Percentiles rank a stretch among this genome's conserved stretches.
Evolutionary conservation across 2,888 invertebrate species (phyloP).

Genomic region (Tromatobia lineatoria): DNA sequence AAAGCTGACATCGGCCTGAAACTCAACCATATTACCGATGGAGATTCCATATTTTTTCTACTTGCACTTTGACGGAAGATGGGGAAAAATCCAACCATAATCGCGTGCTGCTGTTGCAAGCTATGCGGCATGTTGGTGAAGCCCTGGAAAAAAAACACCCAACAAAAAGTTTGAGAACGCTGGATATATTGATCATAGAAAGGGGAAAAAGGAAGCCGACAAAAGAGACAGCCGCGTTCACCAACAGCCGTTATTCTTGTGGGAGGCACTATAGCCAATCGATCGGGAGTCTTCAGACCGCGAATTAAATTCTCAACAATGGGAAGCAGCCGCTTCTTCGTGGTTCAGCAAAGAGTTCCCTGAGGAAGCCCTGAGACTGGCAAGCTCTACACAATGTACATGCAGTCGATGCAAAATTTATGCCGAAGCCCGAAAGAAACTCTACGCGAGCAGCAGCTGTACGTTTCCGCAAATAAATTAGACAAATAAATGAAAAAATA

Average conservation of each 20-base stretch:
- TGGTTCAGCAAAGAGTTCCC: slow-evolving; percentile 10
- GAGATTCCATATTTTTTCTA: neutral
- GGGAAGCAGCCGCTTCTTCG: slow-evolving; percentile 31
- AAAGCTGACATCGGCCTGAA: neutral
- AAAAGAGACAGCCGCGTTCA: slow-evolving; percentile 21
- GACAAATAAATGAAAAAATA: slow-evolving; percentile 10
- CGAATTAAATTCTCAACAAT: slow-evolving; percentile 63
- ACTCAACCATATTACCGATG: neutral
- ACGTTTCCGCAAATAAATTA: slow-evolving; percentile 28
- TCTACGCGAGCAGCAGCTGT: neutral
- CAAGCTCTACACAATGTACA: slow-evolving; percentile 6
- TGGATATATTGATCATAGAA: slow-evolving; percentile 23
- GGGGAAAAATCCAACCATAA: neutral
- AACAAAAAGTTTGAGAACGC: slow-evolving; percentile 25
- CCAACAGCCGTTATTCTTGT: slow-evolving; percentile 41
- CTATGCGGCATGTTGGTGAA: neutral
- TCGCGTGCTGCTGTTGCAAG: neutral
- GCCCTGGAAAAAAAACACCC: neutral
- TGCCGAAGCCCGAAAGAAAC: neutral
- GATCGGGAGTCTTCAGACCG: slow-evolving; percentile 50
- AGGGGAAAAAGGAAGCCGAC: neutral
- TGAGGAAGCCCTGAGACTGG: neutral
- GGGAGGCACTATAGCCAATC: slow-evolving; percentile 42
- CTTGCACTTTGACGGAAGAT: slow-evolving; percentile 3
- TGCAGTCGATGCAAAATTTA: slow-evolving; percentile 32